Evolutionary conservation across 2,113 vertebrate species (phyloP), one percentile per base, ranked within the genome.

Genomic region (Lethenteron reissneri): DNA sequence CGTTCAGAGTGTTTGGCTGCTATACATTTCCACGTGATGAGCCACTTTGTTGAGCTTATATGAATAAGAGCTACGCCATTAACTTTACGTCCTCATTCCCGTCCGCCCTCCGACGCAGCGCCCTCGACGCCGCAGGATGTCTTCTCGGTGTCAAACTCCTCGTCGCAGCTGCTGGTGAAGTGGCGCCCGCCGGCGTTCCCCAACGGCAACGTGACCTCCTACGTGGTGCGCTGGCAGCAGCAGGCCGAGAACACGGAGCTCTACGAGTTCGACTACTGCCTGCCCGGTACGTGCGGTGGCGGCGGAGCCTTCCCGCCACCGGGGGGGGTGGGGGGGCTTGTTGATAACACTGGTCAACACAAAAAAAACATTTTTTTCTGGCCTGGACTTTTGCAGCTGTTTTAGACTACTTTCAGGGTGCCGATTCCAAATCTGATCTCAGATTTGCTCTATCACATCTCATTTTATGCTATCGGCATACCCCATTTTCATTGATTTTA

Each of bases 141-240:
- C 0, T 86, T 88, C 56, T 92, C 92, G 0, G 86, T 87, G 21
- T 95, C 94, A 70, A 95, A 91, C 78, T 89, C 91, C 4, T 92
- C 92, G 0, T 90, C 90, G 56, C 87, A 94, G 81, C 95, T 99
- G 75, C 87, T 88, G 71, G 75, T 99, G 73, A 96, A 92, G 79
- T 99, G 94, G 94, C 96, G 94, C 69, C 85, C 89, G 0, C 92
- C 94, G 69, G 85, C 85, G 0, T 87, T 87, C 75, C 89, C 90
- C 75, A 99, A 99, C 0, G 94, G 94, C 11, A 96, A 97, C 80
- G 89, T 96, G 81, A 97, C 91, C 0, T 89, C 97, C 81, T 99
- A 99, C 80, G 78, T 86, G 75, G 87, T 99, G 41, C 85, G 80
- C 78, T 99, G 88, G 82, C 83, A 86, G 73, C 82, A 87, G 78